phyloP scores from a whole-genome alignment of 2,113 vertebrate genomes.

The Albula goreensis region DNA sequence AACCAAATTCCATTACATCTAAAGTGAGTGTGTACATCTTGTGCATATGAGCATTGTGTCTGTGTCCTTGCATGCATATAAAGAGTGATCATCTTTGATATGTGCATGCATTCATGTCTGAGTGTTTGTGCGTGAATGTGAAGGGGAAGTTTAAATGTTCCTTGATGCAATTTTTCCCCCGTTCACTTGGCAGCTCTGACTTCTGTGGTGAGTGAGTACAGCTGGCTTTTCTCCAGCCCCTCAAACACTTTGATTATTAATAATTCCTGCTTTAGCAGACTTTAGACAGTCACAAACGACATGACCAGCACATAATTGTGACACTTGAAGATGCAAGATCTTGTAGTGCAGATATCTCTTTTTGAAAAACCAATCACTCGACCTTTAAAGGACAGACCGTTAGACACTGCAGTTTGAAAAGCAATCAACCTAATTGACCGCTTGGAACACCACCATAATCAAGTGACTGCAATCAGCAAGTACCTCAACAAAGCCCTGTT shows the following conservation, averaged over 20 bases:
- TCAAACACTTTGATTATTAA: not conserved
- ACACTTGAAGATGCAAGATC: not conserved
- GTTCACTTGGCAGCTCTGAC: not conserved
- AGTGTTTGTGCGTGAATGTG: not conserved
- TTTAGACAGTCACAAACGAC: constrained; percentile 2
- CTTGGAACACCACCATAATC: not conserved
- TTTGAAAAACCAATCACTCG: not conserved
- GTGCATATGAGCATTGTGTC: too few species aligned
- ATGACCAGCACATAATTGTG: not conserved
- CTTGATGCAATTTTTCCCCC: not conserved
- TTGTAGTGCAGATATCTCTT: not conserved
- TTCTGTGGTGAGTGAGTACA: not conserved
- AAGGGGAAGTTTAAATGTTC: not conserved
- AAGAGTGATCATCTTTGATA: too few species aligned
- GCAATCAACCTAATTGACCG: not conserved
- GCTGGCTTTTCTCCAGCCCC: not conserved
- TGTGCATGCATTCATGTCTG: too few species aligned
- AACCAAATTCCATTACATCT: too few species aligned
- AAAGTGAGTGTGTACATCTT: too few species aligned
- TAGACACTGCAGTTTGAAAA: not conserved
- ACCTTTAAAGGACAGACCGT: not conserved
- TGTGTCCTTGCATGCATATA: too few species aligned
- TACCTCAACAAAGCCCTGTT: too few species aligned
- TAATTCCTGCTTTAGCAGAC: constrained; percentile 6
- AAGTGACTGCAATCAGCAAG: not conserved